Conservation (phyloP, 2,113 vertebrate genomes). For the Actinemys pallida region DNA sequence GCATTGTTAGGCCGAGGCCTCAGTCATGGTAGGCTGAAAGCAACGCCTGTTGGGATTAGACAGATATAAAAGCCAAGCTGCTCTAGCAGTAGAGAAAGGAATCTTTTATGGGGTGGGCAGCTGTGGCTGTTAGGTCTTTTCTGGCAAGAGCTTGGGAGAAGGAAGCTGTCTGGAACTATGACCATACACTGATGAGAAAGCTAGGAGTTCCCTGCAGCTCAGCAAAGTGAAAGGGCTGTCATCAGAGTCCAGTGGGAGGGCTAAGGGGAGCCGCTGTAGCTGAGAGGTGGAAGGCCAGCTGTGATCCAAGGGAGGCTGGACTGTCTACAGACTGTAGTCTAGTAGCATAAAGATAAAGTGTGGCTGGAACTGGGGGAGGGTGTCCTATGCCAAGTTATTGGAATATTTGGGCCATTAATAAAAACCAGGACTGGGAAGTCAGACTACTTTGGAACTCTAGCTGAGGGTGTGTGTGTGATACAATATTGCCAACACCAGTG, state of each 20-base stretch:
- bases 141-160: neutral
- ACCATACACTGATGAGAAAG: neutral
- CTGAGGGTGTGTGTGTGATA: neutral
- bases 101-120: neutral
- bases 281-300: neutral
- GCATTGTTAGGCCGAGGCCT: neutral
- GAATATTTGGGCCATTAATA: no score
- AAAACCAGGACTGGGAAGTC: no score
- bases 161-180: neutral
- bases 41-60: neutral
- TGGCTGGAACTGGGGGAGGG: no score
- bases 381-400: no score
- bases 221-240: neutral
- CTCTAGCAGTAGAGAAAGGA: neutral
- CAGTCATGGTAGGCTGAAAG: neutral
- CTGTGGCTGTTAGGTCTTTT: neutral
- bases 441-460: no score
- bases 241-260: neutral
- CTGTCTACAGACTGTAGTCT: no score
- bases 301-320: neutral
- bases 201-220: neutral
- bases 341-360: no score
- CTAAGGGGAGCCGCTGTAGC: neutral
- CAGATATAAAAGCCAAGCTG: neutral
- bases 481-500: neutral